phyloP scores from a whole-genome alignment of 1,140 invertebrate genomes.

The Neodiprion pinetum region DNA sequence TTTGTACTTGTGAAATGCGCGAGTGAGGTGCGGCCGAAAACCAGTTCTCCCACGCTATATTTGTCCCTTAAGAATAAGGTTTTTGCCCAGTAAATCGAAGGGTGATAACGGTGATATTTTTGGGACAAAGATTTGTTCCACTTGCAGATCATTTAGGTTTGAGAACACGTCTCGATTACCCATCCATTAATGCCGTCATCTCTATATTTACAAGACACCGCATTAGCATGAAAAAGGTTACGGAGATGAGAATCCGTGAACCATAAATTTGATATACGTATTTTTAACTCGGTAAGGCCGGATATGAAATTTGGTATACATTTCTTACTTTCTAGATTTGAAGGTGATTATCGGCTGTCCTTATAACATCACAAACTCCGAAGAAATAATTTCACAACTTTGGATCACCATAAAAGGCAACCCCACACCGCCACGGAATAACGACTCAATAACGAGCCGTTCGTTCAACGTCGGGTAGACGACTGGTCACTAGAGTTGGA shows the following conservation, averaged over 20 bases:
- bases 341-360: slow-evolving; percentile 16
- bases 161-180: not conserved
- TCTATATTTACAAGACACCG: slow-evolving; percentile 44
- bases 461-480: not conserved
- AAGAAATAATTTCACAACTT: slow-evolving; percentile 43
- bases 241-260: too few relatives aligned
- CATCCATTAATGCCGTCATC: slow-evolving; percentile 48
- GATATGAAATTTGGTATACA: slow-evolving; percentile 9
- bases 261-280: slow-evolving; percentile 23
- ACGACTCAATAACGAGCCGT: not conserved
- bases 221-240: not conserved
- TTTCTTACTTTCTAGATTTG: slow-evolving; percentile 29
- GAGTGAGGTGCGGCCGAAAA: slow-evolving; percentile 44
- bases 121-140: not conserved
- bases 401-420: slow-evolving; percentile 60
- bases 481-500: not conserved
- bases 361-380: slow-evolving; percentile 44
- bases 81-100: not conserved
- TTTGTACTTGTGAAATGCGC: slow-evolving; percentile 24
- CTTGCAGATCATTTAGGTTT: not conserved
- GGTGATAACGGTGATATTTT: not conserved
- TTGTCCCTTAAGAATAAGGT: not conserved
- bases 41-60: slow-evolving; percentile 49
- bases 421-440: slow-evolving; percentile 25
- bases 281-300: not conserved